These are phyloP conservation scores for Pachycephala philippinensis DNA, from an alignment of 2,113 vertebrate genomes.

Conservation along the genomic window DNA sequence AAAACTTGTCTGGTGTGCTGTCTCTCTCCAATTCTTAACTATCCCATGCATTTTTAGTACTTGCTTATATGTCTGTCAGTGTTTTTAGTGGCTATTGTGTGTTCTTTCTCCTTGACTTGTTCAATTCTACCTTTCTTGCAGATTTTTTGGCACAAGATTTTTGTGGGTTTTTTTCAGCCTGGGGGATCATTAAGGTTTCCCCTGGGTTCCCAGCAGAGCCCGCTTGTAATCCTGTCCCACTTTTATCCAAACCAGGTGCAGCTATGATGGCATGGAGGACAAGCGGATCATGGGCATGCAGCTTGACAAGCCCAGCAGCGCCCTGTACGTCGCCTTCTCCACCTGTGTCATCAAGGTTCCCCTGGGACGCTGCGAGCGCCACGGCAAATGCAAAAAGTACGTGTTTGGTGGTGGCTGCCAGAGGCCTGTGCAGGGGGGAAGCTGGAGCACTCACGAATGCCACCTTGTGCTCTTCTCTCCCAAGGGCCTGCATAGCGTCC, in stretches of 20 bases:
- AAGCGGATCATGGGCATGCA: conserved; percentile 92
- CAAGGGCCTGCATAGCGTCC: conserved; percentile 94
- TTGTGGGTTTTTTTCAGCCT: not conserved
- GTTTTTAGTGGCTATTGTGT: not conserved
- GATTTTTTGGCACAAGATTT: accelerated
- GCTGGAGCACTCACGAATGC: not conserved
- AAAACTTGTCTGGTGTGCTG: not conserved
- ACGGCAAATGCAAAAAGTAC: conserved; percentile 92
- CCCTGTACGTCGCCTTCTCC: conserved; percentile 88
- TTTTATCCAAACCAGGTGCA: conserved; percentile 78
- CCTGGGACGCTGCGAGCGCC: conserved; percentile 89
- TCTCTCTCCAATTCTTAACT: not conserved
- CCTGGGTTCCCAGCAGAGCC: not conserved
- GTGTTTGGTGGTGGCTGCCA: not conserved
- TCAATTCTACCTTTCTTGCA: not conserved
- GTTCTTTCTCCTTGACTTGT: not conserved
- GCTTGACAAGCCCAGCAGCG: conserved; percentile 84
- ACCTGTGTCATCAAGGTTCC: conserved; percentile 93
- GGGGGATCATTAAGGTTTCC: not conserved
- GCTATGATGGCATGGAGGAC: conserved; percentile 90
- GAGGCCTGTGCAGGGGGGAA: not conserved
- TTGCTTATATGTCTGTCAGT: not conserved
- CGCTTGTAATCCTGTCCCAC: not conserved
- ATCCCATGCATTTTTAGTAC: not conserved
- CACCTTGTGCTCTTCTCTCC: conserved; percentile 12